Evolutionary conservation across 2,113 vertebrate species (phyloP).

Genomic region (Pteronura brasiliensis): DNA sequence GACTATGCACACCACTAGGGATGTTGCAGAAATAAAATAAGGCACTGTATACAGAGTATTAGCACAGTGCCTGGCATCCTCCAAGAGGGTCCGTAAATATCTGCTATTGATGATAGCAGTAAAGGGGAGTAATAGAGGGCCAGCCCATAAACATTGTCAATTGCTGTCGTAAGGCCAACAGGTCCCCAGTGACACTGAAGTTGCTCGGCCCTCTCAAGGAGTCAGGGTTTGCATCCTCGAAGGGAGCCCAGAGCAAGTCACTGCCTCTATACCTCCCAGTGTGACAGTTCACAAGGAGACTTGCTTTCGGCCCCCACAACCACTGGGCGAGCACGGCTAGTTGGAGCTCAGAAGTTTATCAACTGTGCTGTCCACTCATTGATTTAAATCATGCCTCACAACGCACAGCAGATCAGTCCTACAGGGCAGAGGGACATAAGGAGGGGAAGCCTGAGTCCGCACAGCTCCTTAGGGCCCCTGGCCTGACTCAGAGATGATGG

Average conservation of each 20-base stretch:
- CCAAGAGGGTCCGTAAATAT: neutral
- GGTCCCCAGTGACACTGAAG: neutral
- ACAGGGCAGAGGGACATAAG: neutral
- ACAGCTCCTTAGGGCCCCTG: too few relatives aligned
- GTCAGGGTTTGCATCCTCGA: neutral
- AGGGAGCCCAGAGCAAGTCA: neutral
- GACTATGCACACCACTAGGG: fast-evolving
- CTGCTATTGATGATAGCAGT: neutral
- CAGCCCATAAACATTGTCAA: neutral
- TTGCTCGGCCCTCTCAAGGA: neutral
- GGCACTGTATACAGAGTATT: too few relatives aligned
- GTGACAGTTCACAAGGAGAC: too few relatives aligned
- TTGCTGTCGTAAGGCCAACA: neutral
- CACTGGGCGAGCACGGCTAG: neutral
- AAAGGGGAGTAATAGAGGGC: neutral
- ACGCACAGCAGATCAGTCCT: neutral
- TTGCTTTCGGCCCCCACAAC: neutral
- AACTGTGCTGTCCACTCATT: neutral
- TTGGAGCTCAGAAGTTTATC: neutral
- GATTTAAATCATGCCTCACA: neutral
- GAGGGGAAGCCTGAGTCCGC: neutral
- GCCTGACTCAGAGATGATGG: neutral
- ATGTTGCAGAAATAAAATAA: neutral
- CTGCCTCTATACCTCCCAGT: neutral
- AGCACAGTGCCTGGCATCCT: neutral